These are phyloP conservation scores for Matsumyia berberina DNA, from an alignment of 2,888 invertebrate genomes.

Conservation along the genomic window DNA sequence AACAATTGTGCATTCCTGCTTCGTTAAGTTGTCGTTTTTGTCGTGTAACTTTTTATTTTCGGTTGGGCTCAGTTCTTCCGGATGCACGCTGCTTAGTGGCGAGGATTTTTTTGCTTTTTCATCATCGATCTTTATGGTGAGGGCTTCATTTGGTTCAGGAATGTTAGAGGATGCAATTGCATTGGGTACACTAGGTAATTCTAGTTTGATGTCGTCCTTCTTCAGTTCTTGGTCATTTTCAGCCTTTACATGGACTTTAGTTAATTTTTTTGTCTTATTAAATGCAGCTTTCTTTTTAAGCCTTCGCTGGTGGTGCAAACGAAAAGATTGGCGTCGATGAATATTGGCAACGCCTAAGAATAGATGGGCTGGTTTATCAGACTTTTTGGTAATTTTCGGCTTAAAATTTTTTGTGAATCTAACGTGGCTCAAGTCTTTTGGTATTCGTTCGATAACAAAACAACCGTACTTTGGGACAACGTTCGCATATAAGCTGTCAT, in stretches of 20 bases:
- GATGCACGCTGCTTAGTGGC: not conserved
- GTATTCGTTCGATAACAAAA: conserved; percentile 80
- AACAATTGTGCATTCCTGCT: not conserved
- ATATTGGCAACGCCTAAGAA: conserved; percentile 80
- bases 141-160: conserved; percentile 1
- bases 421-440: conserved; percentile 81
- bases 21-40: not conserved
- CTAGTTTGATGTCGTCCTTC: not conserved
- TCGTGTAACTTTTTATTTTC: not conserved
- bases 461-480: conserved; percentile 83
- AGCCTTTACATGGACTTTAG: not conserved
- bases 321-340: conserved; percentile 55
- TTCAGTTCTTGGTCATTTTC: not conserved
- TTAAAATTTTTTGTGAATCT: conserved; percentile 77
- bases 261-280: conserved; percentile 37
- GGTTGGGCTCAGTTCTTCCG: not conserved
- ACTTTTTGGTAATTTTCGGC: conserved; percentile 69
- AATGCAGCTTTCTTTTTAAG: conserved; percentile 51
- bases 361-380: conserved; percentile 76
- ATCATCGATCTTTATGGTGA: not conserved
- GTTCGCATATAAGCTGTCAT: conserved; percentile 77
- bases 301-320: conserved; percentile 42
- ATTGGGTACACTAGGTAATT: not conserved
- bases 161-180: conserved; percentile 7
- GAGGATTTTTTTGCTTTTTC: not conserved